Conservation (phyloP, 1,140 invertebrate species). For the Daktulosphaira vitifoliae region DNA sequence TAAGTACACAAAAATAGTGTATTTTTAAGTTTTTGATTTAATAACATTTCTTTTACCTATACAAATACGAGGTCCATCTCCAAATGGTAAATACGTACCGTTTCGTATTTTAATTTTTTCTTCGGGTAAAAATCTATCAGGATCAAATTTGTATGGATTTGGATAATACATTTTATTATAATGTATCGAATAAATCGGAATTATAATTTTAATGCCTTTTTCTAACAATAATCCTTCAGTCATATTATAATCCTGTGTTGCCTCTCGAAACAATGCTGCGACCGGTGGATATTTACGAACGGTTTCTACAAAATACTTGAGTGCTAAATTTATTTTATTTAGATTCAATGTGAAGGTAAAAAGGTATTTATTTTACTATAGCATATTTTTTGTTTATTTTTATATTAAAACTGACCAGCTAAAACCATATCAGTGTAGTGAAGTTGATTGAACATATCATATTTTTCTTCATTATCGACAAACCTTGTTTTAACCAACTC, state of each 20-base stretch:
- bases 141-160: conserved; percentile 60
- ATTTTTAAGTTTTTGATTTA: too few relatives aligned
- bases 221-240: conserved; percentile 46
- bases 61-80: conserved; percentile 48
- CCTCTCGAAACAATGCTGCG: conserved; percentile 43
- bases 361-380: too few relatives aligned
- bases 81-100: conserved; percentile 48
- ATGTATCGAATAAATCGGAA: conserved; percentile 49
- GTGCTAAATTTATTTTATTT: too few relatives aligned
- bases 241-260: conserved; percentile 46
- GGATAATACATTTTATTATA: conserved; percentile 56
- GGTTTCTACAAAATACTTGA: conserved; percentile 42
- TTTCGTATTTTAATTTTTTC: conserved; percentile 41
- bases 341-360: too few relatives aligned
- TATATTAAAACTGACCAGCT: too few relatives aligned
- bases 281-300: conserved; percentile 44
- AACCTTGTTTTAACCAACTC: conserved; percentile 42
- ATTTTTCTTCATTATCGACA: conserved; percentile 47
- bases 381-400: too few relatives aligned
- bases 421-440: conserved; percentile 50
- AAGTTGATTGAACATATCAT: conserved; percentile 46
- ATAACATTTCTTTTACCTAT: too few relatives aligned
- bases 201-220: conserved; percentile 45
- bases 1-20: too few relatives aligned
- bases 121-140: conserved; percentile 58